Evolutionary conservation across 1,140 invertebrate genomes (phyloP).

Genomic region (Gonatopus flavifemur): DNA sequence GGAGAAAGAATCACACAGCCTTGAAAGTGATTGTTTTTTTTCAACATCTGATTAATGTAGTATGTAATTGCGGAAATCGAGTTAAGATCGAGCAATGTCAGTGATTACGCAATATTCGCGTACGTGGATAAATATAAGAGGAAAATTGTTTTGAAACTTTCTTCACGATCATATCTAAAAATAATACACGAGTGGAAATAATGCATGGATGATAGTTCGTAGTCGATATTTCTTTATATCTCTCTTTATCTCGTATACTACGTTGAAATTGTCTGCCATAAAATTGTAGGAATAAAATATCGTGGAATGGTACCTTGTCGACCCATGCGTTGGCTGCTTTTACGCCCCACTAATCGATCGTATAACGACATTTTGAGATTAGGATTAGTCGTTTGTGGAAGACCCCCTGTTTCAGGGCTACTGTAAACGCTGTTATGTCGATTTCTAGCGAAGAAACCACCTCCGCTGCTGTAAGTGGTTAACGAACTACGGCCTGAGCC

Average conservation of each 20-base stretch:
- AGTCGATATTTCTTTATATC: too few relatives aligned
- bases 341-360: constrained; percentile 76
- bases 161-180: too few relatives aligned
- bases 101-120: constrained; percentile 12
- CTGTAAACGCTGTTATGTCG: constrained; percentile 76
- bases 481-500: constrained; percentile 80
- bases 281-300: too few relatives aligned
- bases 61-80: constrained; percentile 26
- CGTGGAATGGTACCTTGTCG: constrained; percentile 70
- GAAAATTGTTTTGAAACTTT: constrained; percentile 22
- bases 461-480: constrained; percentile 77
- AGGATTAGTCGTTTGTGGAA: constrained; percentile 43
- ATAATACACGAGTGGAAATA: too few relatives aligned
- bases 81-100: constrained; percentile 20
- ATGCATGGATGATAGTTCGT: too few relatives aligned
- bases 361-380: constrained; percentile 77
- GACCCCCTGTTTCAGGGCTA: constrained; percentile 70
- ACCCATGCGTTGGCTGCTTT: constrained; percentile 70
- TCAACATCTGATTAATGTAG: constrained; percentile 1
- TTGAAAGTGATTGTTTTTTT: constrained; percentile 18
- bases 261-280: too few relatives aligned
- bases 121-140: neutral
- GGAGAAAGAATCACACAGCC: constrained; percentile 24
- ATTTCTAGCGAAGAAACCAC: constrained; percentile 72
- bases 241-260: too few relatives aligned